phyloP scores from a whole-genome alignment of 2,113 vertebrate genomes.

The cattle (Bos taurus) region ARS-UCD2.0 NC_037338.1:93170501-93171000 shows the following conservation, averaged over 20 bases:
- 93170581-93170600: not conserved
- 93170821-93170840: not conserved
- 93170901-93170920: not conserved
- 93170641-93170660: not conserved
- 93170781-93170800: not conserved
- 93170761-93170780: not conserved
- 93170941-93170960: not conserved
- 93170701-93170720: not conserved
- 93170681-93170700: not conserved
- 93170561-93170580: not conserved
- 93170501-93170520: not conserved
- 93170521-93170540: not conserved
- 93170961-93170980: not conserved
- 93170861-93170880: not conserved
- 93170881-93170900: not conserved
- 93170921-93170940: constrained; percentile 36
- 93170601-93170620: not conserved
- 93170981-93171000: not conserved
- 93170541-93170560: not conserved
- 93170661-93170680: not conserved
- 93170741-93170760: not conserved
- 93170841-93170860: not conserved
- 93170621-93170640: not conserved
- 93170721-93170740: not conserved
- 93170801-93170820: not conserved